phyloP scores from a whole-genome alignment of 2,797 vertebrate species.

The Clamator glandarius region DNA sequence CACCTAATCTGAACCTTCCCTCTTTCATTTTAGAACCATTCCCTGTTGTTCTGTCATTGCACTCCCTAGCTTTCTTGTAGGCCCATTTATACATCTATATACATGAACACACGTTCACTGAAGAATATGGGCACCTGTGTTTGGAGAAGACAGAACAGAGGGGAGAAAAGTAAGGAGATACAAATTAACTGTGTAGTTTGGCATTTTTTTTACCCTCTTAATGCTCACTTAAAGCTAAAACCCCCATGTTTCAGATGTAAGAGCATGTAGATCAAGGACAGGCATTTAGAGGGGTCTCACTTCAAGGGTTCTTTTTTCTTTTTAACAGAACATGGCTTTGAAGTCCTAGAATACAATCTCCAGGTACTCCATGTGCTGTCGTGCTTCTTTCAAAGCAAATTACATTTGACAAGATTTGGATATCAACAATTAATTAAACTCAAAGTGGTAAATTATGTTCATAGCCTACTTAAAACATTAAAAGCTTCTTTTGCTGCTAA shows the following conservation, averaged over 20 bases:
- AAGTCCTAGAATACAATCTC: neutral
- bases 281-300: neutral
- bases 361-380: neutral
- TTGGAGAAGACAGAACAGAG: neutral
- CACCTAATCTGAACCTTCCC: too few relatives aligned
- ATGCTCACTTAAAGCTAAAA: neutral
- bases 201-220: neutral
- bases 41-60: too few relatives aligned
- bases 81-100: neutral
- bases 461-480: conserved; percentile 26
- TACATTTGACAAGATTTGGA: conserved; percentile 42
- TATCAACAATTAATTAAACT: conserved; percentile 63
- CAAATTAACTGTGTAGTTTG: neutral
- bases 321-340: neutral
- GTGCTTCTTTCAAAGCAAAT: conserved; percentile 37
- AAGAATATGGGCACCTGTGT: neutral
- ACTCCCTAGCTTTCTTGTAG: too few relatives aligned
- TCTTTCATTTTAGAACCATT: too few relatives aligned
- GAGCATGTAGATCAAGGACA: neutral
- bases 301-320: neutral
- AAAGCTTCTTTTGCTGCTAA: neutral
- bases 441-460: conserved; percentile 32
- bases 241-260: neutral
- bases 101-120: neutral
- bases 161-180: neutral